These are phyloP conservation scores for Leucophenga maculata DNA, from an alignment of 2,888 invertebrate species.

Conservation along the genomic window DNA sequence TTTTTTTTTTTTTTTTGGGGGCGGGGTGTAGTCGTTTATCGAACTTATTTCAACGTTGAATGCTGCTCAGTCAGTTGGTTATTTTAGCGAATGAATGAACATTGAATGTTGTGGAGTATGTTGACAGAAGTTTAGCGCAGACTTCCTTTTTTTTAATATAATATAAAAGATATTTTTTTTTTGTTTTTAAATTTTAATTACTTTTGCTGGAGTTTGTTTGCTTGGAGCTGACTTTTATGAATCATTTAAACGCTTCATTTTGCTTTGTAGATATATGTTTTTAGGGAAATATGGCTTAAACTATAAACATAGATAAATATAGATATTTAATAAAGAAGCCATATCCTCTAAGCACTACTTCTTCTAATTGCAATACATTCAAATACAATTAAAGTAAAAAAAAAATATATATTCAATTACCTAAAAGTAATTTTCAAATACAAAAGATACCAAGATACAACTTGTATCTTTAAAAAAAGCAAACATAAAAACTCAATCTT, in stretches of 20 bases:
- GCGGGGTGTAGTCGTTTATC: not conserved
- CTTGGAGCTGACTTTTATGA: not conserved
- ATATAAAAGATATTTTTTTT: not conserved
- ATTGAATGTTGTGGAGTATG: not conserved
- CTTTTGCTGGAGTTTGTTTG: not conserved
- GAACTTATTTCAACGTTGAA: conserved; percentile 3
- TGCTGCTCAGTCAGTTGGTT: not conserved
- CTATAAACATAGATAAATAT: no score
- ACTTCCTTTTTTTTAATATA: not conserved
- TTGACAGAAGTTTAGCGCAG: not conserved
- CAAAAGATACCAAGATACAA: no score
- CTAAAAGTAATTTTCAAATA: no score
- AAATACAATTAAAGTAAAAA: no score
- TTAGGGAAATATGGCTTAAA: no score
- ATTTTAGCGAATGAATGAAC: not conserved
- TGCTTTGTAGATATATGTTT: no score
- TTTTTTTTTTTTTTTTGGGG: not conserved
- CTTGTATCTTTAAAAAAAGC: not conserved
- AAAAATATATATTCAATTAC: no score
- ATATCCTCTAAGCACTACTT: no score
- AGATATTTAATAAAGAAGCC: no score
- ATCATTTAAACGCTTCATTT: no score
- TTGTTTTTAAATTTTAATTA: not conserved
- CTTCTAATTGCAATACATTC: no score
- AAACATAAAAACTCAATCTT: not conserved